phyloP scores from a whole-genome alignment of 2,888 invertebrate species.

The Yponomeuta sedellus region DNA sequence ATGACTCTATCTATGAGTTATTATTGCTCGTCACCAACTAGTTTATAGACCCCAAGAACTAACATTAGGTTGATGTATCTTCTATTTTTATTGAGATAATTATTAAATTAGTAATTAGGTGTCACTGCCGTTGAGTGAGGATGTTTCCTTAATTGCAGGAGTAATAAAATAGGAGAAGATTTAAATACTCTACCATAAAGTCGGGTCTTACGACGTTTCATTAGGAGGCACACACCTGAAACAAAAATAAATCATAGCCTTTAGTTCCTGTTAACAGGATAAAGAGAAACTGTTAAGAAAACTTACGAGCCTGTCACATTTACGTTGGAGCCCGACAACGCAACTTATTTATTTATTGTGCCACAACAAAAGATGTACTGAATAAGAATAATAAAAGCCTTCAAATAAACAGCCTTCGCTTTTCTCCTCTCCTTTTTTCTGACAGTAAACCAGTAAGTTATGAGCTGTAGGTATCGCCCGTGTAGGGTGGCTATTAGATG shows the following conservation, averaged over 20 bases:
- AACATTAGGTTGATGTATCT: neutral
- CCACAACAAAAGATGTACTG: slow-evolving; percentile 45
- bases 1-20: neutral
- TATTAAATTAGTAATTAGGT: slow-evolving; percentile 12
- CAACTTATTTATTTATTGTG: slow-evolving; percentile 40
- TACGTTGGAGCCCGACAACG: slow-evolving; percentile 31
- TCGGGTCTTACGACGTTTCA: neutral
- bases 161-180: neutral
- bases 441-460: slow-evolving; percentile 63
- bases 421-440: slow-evolving; percentile 30
- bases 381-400: slow-evolving; percentile 48
- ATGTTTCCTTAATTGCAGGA: neutral
- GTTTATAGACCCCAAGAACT: slow-evolving; percentile 4
- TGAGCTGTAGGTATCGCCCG: slow-evolving; percentile 47
- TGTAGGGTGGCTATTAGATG: slow-evolving; percentile 54
- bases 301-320: slow-evolving; percentile 27
- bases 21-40: neutral
- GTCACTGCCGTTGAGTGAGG: slow-evolving; percentile 2
- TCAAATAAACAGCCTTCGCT: slow-evolving; percentile 52
- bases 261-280: neutral
- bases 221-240: slow-evolving; percentile 48
- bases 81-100: neutral
- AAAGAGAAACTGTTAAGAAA: neutral
- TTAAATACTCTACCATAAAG: slow-evolving; percentile 7
- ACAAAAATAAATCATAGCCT: slow-evolving; percentile 38